Evolutionary conservation across 1,140 invertebrate species (phyloP), one percentile per base, ranked within the genome.

Genomic region (Drosophila repletoides): DNA sequence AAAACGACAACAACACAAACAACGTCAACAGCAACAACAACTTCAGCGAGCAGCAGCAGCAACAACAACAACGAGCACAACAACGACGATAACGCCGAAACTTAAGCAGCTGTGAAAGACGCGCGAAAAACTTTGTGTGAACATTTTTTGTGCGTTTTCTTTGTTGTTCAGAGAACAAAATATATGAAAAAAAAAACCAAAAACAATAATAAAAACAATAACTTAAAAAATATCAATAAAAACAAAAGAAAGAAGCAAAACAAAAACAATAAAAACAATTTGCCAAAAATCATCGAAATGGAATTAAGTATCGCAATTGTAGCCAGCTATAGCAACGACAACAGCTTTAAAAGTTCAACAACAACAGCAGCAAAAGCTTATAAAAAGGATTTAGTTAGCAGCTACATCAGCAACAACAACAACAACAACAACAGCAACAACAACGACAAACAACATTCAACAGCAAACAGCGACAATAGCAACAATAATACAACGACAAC

Each of bases 251-350:
- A 15, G 12, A 36, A 14, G 2, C 33, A 10, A 5, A 40, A 24
- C 5, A 41, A 29, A 29, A 22, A 17, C 14, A 31, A 21, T 7
- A 9, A 29, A 55, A 24, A 33, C 12, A 31, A 65, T 63, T 58
- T 63, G 41, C 59, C 65, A 53, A 55, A 68, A 80, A 81, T 72
- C 77, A 83, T 83, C 77, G 77, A 83, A 81, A 81, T 81, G 77
- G 77, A 81, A 81, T 76, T 83, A 36, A 67, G 40, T 73, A 72
- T 83, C 69, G 71, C 49, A 55, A 65, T 73, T 69, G 71, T 72
- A 67, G 71, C 70, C 33, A 69, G 40, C 75, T 65, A 60, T 34
- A 61, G 22, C 56, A 74, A 41, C 60, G 67, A 17, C 72, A 81
- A 9, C 59, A 71, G 28, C 52, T 49, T 26, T 46, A 61, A 31